phyloP scores from a whole-genome alignment of 1,140 invertebrate species.

The Dendroctonus ponderosae region DNA sequence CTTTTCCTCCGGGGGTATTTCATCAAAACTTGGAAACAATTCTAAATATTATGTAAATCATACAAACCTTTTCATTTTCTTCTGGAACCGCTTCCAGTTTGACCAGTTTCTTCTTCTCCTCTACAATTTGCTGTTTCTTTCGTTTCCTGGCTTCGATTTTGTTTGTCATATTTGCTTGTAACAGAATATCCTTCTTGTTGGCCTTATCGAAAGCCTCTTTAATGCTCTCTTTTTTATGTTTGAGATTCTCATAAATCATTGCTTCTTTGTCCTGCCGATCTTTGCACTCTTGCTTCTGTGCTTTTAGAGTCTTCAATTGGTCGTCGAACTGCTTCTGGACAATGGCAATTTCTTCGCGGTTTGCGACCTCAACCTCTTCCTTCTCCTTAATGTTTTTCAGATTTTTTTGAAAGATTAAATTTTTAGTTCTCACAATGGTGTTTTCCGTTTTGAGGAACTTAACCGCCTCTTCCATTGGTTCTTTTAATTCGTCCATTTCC shows the following conservation, averaged over 20 bases:
- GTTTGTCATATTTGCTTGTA: conserved; percentile 63
- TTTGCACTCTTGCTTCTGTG: conserved; percentile 41
- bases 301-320: conserved; percentile 37
- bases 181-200: conserved; percentile 61
- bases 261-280: conserved; percentile 38
- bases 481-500: conserved; percentile 83
- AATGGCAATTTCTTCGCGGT: too few relatives aligned
- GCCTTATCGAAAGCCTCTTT: conserved; percentile 58
- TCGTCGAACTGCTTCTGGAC: conserved; percentile 44
- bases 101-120: conserved; percentile 63
- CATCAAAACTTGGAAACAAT: not conserved
- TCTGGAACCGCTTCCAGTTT: conserved; percentile 58
- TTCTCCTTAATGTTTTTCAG: too few relatives aligned
- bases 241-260: conserved; percentile 58
- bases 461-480: conserved; percentile 84
- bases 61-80: conserved; percentile 45
- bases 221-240: conserved; percentile 60
- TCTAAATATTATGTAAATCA: not conserved
- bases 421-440: conserved; percentile 64
- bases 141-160: conserved; percentile 67
- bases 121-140: conserved; percentile 56
- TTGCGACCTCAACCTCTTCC: too few relatives aligned
- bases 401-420: conserved; percentile 67
- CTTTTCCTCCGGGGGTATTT: not conserved
- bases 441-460: conserved; percentile 81